Evolutionary conservation across 2,888 invertebrate species (phyloP).

Genomic region (Apamea sordens): DNA sequence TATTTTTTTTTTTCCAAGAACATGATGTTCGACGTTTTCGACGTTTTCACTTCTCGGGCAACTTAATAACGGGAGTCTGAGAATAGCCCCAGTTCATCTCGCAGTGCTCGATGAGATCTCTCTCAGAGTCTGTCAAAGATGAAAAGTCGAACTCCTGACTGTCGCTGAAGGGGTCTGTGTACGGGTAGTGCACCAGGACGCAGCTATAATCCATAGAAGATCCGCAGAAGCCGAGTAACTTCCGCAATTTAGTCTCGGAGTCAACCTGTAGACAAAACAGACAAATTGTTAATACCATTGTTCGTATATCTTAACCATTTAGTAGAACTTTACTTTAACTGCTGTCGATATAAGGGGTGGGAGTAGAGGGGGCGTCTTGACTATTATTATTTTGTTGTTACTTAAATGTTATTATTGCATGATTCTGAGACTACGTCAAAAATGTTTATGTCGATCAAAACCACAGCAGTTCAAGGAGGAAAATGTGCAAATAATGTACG

Average conservation of each 20-base stretch:
- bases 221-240: slow-evolving; percentile 84
- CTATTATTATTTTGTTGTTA: too few relatives aligned
- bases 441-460: neutral
- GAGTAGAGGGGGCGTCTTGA: neutral
- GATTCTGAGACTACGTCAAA: slow-evolving; percentile 11
- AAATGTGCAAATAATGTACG: slow-evolving; percentile 42
- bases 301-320: slow-evolving; percentile 8
- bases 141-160: slow-evolving; percentile 85
- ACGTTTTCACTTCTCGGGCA: slow-evolving; percentile 91
- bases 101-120: slow-evolving; percentile 92
- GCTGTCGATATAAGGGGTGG: neutral
- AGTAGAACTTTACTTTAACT: neutral
- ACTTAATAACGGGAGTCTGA: slow-evolving; percentile 91
- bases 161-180: slow-evolving; percentile 87
- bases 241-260: slow-evolving; percentile 89
- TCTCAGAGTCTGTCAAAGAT: slow-evolving; percentile 91
- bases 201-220: slow-evolving; percentile 89
- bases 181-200: slow-evolving; percentile 89
- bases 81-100: slow-evolving; percentile 92
- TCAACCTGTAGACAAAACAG: slow-evolving; percentile 88
- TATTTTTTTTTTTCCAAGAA: slow-evolving; percentile 73
- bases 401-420: neutral
- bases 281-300: slow-evolving; percentile 61
- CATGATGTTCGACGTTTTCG: slow-evolving; percentile 56
- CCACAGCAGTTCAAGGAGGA: slow-evolving; percentile 39